phyloP scores from a whole-genome alignment of 2,888 invertebrate genomes.

The Drosophila paucipuncta region DNA sequence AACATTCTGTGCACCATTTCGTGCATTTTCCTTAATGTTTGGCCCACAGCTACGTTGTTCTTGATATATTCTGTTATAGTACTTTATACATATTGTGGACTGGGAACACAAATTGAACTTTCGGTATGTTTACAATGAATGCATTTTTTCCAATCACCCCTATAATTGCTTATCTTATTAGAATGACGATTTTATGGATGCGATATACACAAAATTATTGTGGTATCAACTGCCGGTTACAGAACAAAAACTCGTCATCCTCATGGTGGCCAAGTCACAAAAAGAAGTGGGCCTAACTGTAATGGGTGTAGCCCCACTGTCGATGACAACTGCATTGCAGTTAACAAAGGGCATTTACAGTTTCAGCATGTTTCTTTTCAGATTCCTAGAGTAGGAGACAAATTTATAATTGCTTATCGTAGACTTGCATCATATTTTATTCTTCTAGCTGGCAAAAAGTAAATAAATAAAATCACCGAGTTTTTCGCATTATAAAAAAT shows the following conservation, averaged over 20 bases:
- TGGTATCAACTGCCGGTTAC: constrained; percentile 65
- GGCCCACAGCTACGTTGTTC: constrained; percentile 71
- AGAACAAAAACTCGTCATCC: constrained; percentile 63
- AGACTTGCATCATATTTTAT: neutral
- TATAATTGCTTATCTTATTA: neutral
- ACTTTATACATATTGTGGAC: constrained; percentile 71
- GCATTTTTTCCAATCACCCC: neutral
- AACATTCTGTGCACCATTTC: constrained; percentile 65
- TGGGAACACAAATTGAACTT: constrained; percentile 71
- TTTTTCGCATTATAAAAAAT: neutral
- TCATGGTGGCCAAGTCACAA: constrained; percentile 68
- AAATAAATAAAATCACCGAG: neutral
- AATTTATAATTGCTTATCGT: neutral
- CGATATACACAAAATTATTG: constrained; percentile 60
- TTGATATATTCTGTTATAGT: constrained; percentile 46
- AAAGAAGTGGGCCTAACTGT: constrained; percentile 49
- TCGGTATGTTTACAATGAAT: constrained; percentile 47
- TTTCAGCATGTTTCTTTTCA: constrained; percentile 65
- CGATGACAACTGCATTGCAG: constrained; percentile 60
- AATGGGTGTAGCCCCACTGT: constrained; percentile 58
- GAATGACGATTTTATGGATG: constrained; percentile 55
- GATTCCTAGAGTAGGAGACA: constrained; percentile 34
- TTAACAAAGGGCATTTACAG: constrained; percentile 71
- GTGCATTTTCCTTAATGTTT: constrained; percentile 60
- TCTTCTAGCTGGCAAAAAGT: neutral